Conservation (phyloP, 2,113 vertebrate genomes). For the Brachirus orientalis region DNA sequence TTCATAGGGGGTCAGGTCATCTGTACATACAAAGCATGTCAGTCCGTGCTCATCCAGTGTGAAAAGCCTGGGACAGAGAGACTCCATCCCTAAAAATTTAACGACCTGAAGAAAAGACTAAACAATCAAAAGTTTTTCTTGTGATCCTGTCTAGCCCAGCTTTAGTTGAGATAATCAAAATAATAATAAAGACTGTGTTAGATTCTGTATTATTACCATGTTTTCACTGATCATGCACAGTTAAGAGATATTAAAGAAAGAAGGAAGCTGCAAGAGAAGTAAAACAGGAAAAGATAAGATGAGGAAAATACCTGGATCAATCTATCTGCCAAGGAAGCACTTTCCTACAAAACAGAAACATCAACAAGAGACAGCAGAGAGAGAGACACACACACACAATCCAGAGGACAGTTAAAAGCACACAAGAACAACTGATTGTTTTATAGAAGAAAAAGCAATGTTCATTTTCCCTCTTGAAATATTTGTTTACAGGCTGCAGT, state of each 20-base stretch:
- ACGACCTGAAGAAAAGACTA: too few relatives aligned
- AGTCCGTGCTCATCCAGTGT: too few relatives aligned
- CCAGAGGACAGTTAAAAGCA: conserved; percentile 80
- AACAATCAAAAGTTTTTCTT: too few relatives aligned
- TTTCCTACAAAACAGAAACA: conserved; percentile 98
- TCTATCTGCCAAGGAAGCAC: conserved; percentile 99
- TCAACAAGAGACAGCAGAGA: conserved; percentile 83
- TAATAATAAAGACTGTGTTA: not conserved
- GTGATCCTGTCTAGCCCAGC: too few relatives aligned
- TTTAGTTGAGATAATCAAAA: not conserved
- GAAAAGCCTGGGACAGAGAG: too few relatives aligned
- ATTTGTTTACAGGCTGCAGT: not conserved
- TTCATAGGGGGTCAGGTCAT: too few relatives aligned
- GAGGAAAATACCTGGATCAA: conserved; percentile 98
- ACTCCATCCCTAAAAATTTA: too few relatives aligned
- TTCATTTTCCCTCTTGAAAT: conserved; percentile 82
- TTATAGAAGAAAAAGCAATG: conserved; percentile 78
- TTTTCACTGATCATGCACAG: conserved; percentile 58
- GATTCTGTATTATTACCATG: conserved; percentile 6
- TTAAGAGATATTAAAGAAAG: conserved; percentile 24
- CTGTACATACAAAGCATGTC: too few relatives aligned
- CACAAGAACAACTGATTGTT: conserved; percentile 78
- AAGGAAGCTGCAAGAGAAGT: conserved; percentile 34
- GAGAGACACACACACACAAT: conserved; percentile 80
- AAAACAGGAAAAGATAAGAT: conserved; percentile 58